Evolutionary conservation across 2,113 vertebrate genomes (phyloP).

Genomic region (Peucedramus taeniatus): DNA sequence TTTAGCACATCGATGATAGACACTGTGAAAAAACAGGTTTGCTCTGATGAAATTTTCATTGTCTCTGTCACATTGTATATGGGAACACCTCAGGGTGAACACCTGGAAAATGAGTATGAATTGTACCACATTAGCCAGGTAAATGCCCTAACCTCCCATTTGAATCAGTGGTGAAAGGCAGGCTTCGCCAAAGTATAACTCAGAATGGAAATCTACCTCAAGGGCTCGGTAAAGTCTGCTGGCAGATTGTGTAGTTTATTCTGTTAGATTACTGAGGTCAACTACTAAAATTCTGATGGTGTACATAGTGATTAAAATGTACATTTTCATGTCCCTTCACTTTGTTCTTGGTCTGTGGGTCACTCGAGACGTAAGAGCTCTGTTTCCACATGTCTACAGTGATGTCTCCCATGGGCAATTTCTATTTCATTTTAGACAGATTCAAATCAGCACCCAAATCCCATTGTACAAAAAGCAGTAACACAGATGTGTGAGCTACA

Average conservation of each 20-base stretch:
- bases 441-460: not conserved
- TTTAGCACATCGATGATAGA: not conserved
- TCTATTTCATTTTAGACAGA: not conserved
- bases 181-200: not conserved
- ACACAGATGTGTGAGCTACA: not conserved
- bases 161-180: not conserved
- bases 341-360: not conserved
- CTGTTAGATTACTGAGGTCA: not conserved
- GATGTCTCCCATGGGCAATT: not conserved
- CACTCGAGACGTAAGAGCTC: not conserved
- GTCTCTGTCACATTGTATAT: not conserved
- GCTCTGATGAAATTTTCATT: not conserved
- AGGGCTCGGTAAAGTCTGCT: not conserved
- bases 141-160: not conserved
- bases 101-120: rapidly evolving
- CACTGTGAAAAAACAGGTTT: not conserved
- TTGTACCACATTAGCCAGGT: not conserved
- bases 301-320: not conserved
- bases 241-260: not conserved
- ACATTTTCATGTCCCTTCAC: not conserved
- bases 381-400: not conserved
- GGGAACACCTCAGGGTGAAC: not conserved
- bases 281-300: not conserved
- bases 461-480: not conserved
- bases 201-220: not conserved